Evolutionary conservation across 2,797 vertebrate genomes (phyloP).

Genomic region (Notolabrus celidotus): DNA sequence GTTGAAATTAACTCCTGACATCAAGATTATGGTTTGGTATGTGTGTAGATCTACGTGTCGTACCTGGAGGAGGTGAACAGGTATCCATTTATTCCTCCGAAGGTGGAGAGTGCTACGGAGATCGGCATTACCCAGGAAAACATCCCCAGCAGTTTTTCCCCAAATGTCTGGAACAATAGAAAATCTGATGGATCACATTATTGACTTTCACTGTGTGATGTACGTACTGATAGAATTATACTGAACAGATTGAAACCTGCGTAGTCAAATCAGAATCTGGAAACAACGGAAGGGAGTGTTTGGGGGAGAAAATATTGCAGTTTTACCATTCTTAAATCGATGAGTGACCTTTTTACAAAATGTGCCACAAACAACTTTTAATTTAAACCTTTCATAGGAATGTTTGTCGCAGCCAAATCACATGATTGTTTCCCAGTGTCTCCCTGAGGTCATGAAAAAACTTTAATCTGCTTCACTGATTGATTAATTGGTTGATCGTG

Average conservation of each 20-base stretch:
- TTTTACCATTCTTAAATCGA: no score
- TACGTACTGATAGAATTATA: not conserved
- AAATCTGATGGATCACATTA: slow-evolving; percentile 15
- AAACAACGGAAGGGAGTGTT: no score
- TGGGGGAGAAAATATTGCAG: no score
- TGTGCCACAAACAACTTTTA: not conserved
- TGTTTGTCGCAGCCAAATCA: not conserved
- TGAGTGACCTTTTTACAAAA: no score
- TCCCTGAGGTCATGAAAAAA: not conserved
- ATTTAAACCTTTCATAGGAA: not conserved
- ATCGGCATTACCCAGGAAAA: slow-evolving; percentile 98
- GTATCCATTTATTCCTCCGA: slow-evolving; percentile 98
- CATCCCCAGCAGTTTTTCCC: slow-evolving; percentile 96
- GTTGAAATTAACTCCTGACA: no score
- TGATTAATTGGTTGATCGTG: slow-evolving; percentile 42
- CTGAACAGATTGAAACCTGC: not conserved
- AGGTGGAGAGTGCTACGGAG: slow-evolving; percentile 97
- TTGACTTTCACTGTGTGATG: not conserved
- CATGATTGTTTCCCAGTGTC: not conserved
- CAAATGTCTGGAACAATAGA: slow-evolving; percentile 91
- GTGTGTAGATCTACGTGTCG: not conserved
- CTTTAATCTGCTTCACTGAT: slow-evolving; percentile 6
- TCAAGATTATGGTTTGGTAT: not conserved
- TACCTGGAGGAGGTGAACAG: slow-evolving; percentile 99
- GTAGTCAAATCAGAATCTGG: not conserved